Percentiles rank a stretch among this genome's conserved stretches.
Conservation (phyloP, 1,140 invertebrate species). For the Tetramorium simillimum region DNA sequence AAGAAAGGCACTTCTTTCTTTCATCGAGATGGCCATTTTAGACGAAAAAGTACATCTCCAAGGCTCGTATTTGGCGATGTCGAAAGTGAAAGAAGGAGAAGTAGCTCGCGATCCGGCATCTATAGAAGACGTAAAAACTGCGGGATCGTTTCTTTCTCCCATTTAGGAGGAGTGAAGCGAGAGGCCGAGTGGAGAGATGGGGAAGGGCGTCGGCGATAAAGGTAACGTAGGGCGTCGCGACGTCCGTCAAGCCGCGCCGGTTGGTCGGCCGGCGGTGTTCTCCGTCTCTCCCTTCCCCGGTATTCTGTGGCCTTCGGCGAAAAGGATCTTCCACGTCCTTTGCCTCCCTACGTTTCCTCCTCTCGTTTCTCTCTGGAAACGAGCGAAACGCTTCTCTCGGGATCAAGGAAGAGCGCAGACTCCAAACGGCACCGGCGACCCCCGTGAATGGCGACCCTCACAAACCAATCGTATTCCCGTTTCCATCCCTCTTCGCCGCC, state of each 20-base stretch:
- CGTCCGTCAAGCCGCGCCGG: constrained; percentile 83
- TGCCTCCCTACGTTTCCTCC: constrained; percentile 36
- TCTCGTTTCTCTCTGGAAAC: constrained; percentile 70
- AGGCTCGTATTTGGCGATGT: constrained; percentile 52
- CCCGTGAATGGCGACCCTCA: constrained; percentile 85
- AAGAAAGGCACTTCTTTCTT: constrained; percentile 15
- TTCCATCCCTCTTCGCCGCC: constrained; percentile 84
- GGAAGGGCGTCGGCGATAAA: constrained; percentile 80
- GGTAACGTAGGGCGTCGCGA: constrained; percentile 84
- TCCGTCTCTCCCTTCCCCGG: constrained; percentile 45
- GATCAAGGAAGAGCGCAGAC: constrained; percentile 85
- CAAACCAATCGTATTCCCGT: constrained; percentile 86
- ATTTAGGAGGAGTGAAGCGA: constrained; percentile 58
- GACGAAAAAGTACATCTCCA: constrained; percentile 37
- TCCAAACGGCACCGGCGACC: constrained; percentile 80
- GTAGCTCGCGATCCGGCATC: constrained; percentile 47
- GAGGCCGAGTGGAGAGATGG: constrained; percentile 59
- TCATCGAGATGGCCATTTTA: constrained; percentile 29
- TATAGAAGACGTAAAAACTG: constrained; percentile 57
- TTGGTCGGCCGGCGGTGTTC: constrained; percentile 79
- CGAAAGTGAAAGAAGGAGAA: constrained; percentile 58
- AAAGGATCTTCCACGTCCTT: constrained; percentile 69
- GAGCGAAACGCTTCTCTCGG: constrained; percentile 76
- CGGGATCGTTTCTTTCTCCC: constrained; percentile 64
- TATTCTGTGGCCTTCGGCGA: constrained; percentile 58